These are phyloP conservation scores for Calephelis virginiensis DNA, from an alignment of 1,140 invertebrate genomes.

Conservation along the genomic window DNA sequence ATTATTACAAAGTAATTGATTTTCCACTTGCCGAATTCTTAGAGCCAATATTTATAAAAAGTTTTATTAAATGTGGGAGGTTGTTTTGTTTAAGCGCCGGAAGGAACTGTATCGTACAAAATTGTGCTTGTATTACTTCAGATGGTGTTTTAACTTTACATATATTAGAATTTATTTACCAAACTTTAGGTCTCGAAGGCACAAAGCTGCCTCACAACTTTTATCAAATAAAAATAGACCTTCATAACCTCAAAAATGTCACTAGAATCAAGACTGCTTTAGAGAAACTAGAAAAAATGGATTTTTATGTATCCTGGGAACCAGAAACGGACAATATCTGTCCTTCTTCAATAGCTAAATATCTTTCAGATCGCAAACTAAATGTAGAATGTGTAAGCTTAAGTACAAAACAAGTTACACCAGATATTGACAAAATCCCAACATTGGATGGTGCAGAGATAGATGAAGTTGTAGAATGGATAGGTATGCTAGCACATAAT, in stretches of 20 bases:
- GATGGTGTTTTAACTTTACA: constrained; percentile 58
- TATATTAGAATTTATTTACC: constrained; percentile 49
- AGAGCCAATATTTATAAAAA: constrained; percentile 54
- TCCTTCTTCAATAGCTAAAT: constrained; percentile 66
- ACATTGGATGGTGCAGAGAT: constrained; percentile 45
- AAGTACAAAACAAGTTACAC: constrained; percentile 35
- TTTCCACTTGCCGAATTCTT: constrained; percentile 53
- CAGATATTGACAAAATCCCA: constrained; percentile 52
- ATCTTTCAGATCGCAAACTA: constrained; percentile 50
- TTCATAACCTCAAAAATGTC: constrained; percentile 43
- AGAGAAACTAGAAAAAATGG: constrained; percentile 48
- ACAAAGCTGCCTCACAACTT: constrained; percentile 47
- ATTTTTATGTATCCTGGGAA: constrained; percentile 59
- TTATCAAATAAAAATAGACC: constrained; percentile 53
- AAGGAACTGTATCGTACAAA: constrained; percentile 57
- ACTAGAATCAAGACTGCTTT: constrained; percentile 40
- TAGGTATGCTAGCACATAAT: constrained; percentile 56
- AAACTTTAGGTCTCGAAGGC: constrained; percentile 63
- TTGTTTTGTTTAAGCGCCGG: constrained; percentile 50
- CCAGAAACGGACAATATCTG: constrained; percentile 52
- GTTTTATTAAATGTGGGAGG: constrained; percentile 54
- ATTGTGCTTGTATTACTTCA: constrained; percentile 55
- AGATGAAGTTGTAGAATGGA: constrained; percentile 63
- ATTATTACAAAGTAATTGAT: constrained; percentile 54
- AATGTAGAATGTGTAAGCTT: constrained; percentile 41